Evolutionary conservation across 2,113 vertebrate species (phyloP).

Genomic region (Pseudorasbora parva): DNA sequence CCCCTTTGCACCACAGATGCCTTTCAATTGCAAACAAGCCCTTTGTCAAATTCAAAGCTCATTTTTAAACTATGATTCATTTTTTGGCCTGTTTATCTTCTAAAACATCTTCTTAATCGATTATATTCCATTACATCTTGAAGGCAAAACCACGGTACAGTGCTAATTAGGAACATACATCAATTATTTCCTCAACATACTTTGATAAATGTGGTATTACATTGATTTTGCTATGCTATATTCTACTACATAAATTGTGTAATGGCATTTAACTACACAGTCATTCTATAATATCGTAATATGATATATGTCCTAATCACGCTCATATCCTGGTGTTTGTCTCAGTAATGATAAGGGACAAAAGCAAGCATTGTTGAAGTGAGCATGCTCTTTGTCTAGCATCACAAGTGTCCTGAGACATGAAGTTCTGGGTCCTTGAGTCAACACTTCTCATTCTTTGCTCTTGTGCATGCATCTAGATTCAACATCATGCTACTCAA

Average conservation of each 20-base stretch:
- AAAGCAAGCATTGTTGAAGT: constrained; percentile 41
- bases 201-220: not conserved
- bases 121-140: not conserved
- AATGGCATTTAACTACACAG: not conserved
- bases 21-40: not conserved
- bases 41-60: not conserved
- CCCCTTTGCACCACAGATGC: not conserved
- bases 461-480: not conserved
- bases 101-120: not conserved
- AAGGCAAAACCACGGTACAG: not conserved
- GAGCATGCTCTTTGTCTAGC: constrained; percentile 27
- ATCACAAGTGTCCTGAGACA: constrained; percentile 11
- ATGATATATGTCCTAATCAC: constrained; percentile 32
- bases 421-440: not conserved
- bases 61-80: constrained; percentile 26
- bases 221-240: not conserved
- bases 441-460: not conserved
- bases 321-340: constrained; percentile 48
- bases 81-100: not conserved
- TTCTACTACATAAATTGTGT: not conserved
- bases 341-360: not conserved
- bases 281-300: not conserved
- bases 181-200: not conserved
- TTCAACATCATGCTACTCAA: not conserved
- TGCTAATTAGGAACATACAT: not conserved